Conservation (phyloP, 2,113 vertebrate genomes). For the Oryctolagus cuniculus region DNA sequence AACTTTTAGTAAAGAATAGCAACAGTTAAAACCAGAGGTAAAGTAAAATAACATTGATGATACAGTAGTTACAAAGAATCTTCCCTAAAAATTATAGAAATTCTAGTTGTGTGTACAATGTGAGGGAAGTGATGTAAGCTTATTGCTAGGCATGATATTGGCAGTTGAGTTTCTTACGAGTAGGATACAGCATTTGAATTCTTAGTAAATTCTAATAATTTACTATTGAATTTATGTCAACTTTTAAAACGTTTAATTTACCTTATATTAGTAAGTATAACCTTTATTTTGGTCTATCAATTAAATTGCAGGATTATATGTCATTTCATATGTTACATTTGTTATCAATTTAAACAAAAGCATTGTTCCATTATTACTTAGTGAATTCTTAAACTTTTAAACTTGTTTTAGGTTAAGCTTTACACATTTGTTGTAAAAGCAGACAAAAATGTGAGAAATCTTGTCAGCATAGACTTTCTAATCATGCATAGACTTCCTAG, state of each 20-base stretch:
- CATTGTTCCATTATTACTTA: background rate
- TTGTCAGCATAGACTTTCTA: conserved; percentile 49
- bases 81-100: background rate
- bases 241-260: conserved; percentile 49
- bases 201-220: background rate
- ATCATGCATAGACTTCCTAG: background rate
- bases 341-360: conserved; percentile 40
- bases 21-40: background rate
- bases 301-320: conserved; percentile 31
- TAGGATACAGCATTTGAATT: conserved; percentile 6
- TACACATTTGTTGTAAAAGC: background rate
- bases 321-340: conserved; percentile 20
- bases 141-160: background rate
- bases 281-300: conserved; percentile 10
- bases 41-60: background rate
- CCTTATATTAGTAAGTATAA: background rate
- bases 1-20: background rate
- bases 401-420: conserved; percentile 30
- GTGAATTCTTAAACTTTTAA: conserved; percentile 21
- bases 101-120: background rate
- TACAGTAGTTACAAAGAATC: background rate
- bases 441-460: conserved; percentile 14
- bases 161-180: background rate
- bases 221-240: conserved; percentile 21
- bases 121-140: background rate